These are phyloP conservation scores for Callithrix jacchus DNA, from an alignment of 2,113 vertebrate genomes.

Conservation along the genomic window DNA sequence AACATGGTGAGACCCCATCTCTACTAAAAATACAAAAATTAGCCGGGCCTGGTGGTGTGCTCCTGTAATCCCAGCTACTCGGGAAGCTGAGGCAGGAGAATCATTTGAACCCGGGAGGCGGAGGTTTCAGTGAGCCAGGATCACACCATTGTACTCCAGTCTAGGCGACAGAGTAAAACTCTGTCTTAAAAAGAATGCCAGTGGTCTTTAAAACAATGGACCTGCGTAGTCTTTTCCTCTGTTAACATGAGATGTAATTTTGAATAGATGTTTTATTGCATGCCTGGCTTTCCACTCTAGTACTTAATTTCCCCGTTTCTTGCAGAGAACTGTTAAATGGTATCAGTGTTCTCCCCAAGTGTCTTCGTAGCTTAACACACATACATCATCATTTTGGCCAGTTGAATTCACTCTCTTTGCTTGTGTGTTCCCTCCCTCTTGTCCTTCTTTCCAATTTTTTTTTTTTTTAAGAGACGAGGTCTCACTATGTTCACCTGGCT, in stretches of 20 bases:
- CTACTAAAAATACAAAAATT: no score
- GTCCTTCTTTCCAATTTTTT: not conserved
- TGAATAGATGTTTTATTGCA: not conserved
- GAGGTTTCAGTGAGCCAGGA: no score
- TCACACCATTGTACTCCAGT: no score
- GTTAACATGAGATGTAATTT: rapidly evolving
- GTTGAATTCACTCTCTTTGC: rapidly evolving
- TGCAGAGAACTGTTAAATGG: not conserved
- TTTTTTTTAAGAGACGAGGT: not conserved
- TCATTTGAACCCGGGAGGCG: no score
- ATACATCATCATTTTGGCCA: not conserved
- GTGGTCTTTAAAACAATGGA: not conserved
- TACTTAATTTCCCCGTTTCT: not conserved
- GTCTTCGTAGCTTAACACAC: no score
- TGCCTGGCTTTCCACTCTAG: not conserved
- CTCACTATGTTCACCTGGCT: no score
- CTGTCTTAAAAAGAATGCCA: not conserved
- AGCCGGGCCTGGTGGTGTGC: no score
- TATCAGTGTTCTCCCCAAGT: not conserved
- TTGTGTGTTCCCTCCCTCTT: not conserved
- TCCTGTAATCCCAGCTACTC: no score
- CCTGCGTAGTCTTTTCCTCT: not conserved
- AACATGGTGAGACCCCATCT: no score
- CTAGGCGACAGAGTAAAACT: no score
- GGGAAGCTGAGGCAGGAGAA: no score